These are phyloP conservation scores for Leucophenga varia DNA, from an alignment of 1,140 invertebrate genomes.

Conservation along the genomic window DNA sequence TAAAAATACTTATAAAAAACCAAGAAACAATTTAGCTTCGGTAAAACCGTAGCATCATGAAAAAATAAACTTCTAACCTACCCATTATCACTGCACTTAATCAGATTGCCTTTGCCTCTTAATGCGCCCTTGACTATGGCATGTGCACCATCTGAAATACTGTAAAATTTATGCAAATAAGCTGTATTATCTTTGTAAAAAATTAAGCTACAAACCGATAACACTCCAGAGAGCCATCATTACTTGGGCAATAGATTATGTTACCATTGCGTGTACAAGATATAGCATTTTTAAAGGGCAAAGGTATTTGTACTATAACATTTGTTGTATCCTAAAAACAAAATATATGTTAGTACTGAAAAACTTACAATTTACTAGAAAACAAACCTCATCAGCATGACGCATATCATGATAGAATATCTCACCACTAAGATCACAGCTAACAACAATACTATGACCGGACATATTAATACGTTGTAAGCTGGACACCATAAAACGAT, in stretches of 20 bases:
- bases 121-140: constrained; percentile 34
- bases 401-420: constrained; percentile 43
- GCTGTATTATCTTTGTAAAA: neutral
- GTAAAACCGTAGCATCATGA: no score
- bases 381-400: constrained; percentile 34
- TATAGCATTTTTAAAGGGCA: constrained; percentile 48
- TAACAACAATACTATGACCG: constrained; percentile 31
- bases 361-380: neutral
- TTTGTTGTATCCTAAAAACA: constrained; percentile 30
- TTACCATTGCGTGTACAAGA: constrained; percentile 38
- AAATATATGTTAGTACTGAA: neutral
- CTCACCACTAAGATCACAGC: constrained; percentile 49
- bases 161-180: constrained; percentile 7
- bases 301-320: constrained; percentile 41
- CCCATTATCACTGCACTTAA: constrained; percentile 47
- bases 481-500: constrained; percentile 42
- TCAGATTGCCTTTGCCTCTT: constrained; percentile 41
- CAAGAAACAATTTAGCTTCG: no score
- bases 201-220: constrained; percentile 15
- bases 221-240: constrained; percentile 41
- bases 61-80: no score
- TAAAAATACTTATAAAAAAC: neutral
- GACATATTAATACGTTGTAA: constrained; percentile 24
- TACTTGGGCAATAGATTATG: constrained; percentile 40
- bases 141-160: constrained; percentile 36